Evolutionary conservation across 1,140 invertebrate genomes (phyloP), one percentile per base, ranked within the genome.

Genomic region (Heliconius melpomene): DNA sequence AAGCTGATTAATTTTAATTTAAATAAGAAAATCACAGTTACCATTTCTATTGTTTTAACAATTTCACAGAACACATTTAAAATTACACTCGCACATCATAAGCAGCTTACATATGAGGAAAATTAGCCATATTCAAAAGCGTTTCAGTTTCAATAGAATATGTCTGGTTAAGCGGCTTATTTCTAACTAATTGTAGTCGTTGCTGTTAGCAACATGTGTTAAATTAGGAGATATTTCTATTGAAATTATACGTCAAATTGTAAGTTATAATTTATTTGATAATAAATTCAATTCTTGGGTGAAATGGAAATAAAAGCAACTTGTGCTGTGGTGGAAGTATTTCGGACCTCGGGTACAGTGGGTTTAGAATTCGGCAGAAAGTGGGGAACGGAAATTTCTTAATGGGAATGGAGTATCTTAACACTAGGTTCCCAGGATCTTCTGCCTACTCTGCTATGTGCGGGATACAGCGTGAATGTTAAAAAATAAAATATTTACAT

Each of bases 141-240:
- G 26, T 66, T 66, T 66, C 26, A 13, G 5, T n/a, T 66, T 66
- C 60, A 66, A 66, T 66, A 29, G 60, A 29, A 66, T 3, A 66
- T 29, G 60, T 66, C 60, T 29, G 60, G 54, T 8, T 66, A 66
- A 66, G 26, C 23, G 60, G 60, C 60, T 66, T 66, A 66, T 26
- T 29, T 29, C 7, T 57, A 60, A 60, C 11, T 66, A 66, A 66
- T 66, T 66, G 60, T 66, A 66, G 60, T 13, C 26, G 60, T 66
- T 66, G 60, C 60, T 66, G 60, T 18, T 66, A 6, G 26, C 26
- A 66, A 66, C 60, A 18, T 29, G 23, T 66, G 7, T 66, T 3
- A 16, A 26, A 29, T 66, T 66, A 16, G 13, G 29, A 26, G 23
- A 16, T 29, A 66, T 29, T 29, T 16, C 23, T 66, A 66, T 66